A percentile compares a stretch with the other conserved stretches of the same genome.
Conservation (phyloP, 2,797 vertebrate genomes). For the Aeoliscus strigatus region DNA sequence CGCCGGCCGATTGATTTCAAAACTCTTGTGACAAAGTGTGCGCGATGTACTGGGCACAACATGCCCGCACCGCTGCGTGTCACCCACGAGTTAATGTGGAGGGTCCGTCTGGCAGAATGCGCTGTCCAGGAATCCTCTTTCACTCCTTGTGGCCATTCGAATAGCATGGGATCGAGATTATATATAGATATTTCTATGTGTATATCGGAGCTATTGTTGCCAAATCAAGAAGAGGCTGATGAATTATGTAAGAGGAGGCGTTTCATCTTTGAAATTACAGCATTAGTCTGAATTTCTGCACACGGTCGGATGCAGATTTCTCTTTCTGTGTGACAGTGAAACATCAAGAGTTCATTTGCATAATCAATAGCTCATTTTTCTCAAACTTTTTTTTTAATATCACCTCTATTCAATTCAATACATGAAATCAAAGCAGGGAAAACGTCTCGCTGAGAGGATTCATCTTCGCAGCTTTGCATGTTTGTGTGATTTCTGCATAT, state of each 20-base stretch:
- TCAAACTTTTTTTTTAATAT: too few species aligned
- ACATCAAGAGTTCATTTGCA: too few species aligned
- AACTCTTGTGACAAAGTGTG: slow-evolving; percentile 67
- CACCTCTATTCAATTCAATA: too few species aligned
- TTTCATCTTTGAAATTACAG: slow-evolving; percentile 44
- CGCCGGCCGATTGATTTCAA: slow-evolving; percentile 73
- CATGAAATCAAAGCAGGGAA: too few species aligned
- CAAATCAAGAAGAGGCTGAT: slow-evolving; percentile 40
- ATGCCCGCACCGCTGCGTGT: slow-evolving; percentile 47
- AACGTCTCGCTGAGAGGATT: slow-evolving; percentile 2
- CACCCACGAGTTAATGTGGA: slow-evolving; percentile 49
- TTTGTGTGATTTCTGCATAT: slow-evolving; percentile 38
- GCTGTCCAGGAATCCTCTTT: slow-evolving; percentile 50
- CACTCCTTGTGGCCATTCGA: slow-evolving; percentile 55
- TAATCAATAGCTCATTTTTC: too few species aligned
- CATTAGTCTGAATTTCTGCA: not conserved
- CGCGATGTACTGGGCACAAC: slow-evolving; percentile 52
- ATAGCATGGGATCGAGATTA: slow-evolving; percentile 50
- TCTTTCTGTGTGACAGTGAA: too few species aligned
- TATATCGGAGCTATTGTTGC: slow-evolving; percentile 54
- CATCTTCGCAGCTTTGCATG: too few species aligned
- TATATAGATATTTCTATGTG: too few species aligned
- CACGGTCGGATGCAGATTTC: too few species aligned
- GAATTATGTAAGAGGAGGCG: slow-evolving; percentile 54
- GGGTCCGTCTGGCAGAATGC: slow-evolving; percentile 28